Evolutionary conservation across 2,797 vertebrate species (phyloP).

Genomic region (Microcaecilia unicolor): DNA sequence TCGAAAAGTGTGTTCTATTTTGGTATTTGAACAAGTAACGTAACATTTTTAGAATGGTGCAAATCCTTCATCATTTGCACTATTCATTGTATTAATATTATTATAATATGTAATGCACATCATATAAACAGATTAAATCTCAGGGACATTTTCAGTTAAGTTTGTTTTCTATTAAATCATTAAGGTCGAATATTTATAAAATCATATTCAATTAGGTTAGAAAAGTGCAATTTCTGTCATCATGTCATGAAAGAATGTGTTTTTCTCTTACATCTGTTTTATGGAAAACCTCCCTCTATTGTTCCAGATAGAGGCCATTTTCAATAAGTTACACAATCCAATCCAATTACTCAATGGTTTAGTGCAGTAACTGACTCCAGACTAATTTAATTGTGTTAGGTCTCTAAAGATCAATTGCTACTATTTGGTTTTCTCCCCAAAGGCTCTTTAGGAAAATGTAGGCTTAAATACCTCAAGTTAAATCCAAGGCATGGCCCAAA

Average conservation of each 20-base stretch:
- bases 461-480: slow-evolving; percentile 65
- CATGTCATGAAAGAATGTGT: slow-evolving; percentile 94
- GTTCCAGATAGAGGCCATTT: slow-evolving; percentile 81
- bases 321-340: slow-evolving; percentile 91
- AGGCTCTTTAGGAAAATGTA: slow-evolving; percentile 66
- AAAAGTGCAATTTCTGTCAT: slow-evolving; percentile 98
- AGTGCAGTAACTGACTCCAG: slow-evolving; percentile 98
- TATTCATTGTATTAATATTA: neutral
- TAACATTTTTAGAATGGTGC: neutral
- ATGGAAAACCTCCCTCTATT: slow-evolving; percentile 55
- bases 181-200: slow-evolving; percentile 83
- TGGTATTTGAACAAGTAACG: neutral
- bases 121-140: slow-evolving; percentile 12
- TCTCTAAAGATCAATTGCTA: slow-evolving; percentile 98
- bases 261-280: slow-evolving; percentile 77
- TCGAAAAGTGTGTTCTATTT: neutral
- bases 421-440: slow-evolving; percentile 90
- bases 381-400: slow-evolving; percentile 96
- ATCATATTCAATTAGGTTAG: slow-evolving; percentile 84
- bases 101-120: slow-evolving; percentile 1
- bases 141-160: slow-evolving; percentile 26
- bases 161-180: slow-evolving; percentile 54
- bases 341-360: slow-evolving; percentile 96
- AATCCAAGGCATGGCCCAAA: slow-evolving; percentile 52
- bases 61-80: neutral